A percentile compares a stretch with the other conserved stretches of the same genome.
phyloP scores from a whole-genome alignment of 2,888 invertebrate species.

The Spialia ferax region DNA sequence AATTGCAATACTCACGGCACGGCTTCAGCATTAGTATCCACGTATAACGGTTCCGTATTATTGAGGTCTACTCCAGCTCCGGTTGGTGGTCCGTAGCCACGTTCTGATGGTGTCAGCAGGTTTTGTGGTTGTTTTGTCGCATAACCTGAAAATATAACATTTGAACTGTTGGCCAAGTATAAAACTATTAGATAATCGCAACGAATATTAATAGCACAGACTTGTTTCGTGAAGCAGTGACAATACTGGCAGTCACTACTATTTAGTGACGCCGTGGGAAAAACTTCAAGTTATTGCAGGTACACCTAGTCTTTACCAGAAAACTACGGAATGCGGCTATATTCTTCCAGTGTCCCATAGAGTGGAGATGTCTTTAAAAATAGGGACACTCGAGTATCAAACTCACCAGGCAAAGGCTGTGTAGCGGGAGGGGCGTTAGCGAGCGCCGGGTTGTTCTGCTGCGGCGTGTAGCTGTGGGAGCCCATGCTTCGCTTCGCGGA shows the following conservation, averaged over 20 bases:
- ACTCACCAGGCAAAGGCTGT: conserved; percentile 82
- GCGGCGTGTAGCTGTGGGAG: conserved; percentile 90
- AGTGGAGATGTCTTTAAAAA: too few species aligned
- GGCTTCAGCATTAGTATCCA: conserved; percentile 95
- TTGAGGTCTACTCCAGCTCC: conserved; percentile 79
- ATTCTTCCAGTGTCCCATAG: too few species aligned
- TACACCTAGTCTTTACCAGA: too few species aligned
- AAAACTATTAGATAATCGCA: too few species aligned
- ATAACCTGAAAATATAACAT: conserved; percentile 64
- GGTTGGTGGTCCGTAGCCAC: conserved; percentile 77
- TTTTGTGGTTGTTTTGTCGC: conserved; percentile 63
- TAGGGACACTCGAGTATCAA: not conserved
- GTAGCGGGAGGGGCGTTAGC: conserved; percentile 82
- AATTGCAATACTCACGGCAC: conserved; percentile 88
- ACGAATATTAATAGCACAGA: too few species aligned
- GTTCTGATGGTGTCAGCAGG: conserved; percentile 67
- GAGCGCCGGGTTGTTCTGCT: conserved; percentile 83
- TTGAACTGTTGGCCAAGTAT: too few species aligned
- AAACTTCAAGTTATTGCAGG: too few species aligned
- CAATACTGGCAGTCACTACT: too few species aligned
- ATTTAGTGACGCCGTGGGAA: too few species aligned
- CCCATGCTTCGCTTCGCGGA: conserved; percentile 90
- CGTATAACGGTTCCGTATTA: conserved; percentile 92
- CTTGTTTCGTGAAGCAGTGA: too few species aligned
- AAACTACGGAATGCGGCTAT: too few species aligned